Conservation (phyloP, 2,888 invertebrate species). For the Mystacides longicornis region DNA sequence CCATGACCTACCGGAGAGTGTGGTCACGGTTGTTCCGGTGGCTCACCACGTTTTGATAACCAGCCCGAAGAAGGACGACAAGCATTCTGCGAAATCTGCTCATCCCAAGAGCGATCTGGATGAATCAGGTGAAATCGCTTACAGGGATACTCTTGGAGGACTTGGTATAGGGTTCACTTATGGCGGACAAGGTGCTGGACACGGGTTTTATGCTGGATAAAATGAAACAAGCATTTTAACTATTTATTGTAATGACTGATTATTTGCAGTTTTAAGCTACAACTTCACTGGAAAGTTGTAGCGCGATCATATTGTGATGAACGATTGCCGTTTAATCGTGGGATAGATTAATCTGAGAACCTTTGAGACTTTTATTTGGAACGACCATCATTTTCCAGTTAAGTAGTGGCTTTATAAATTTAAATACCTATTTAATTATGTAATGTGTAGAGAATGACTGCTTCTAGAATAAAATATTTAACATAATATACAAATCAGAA, state of each 20-base stretch:
- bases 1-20: not conserved
- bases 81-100: not conserved
- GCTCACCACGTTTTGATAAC: not conserved
- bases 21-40: not conserved
- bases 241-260: not conserved
- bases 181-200: constrained; percentile 27
- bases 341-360: no score
- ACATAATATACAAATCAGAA: no score
- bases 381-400: no score
- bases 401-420: no score
- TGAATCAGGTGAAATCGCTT: not conserved
- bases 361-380: no score
- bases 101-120: not conserved
- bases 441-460: no score
- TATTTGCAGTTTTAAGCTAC: not conserved
- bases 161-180: constrained; percentile 18
- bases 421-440: no score
- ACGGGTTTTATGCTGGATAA: constrained; percentile 22
- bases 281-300: no score
- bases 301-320: no score
- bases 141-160: constrained; percentile 23
- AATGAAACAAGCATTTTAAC: not conserved
- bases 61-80: not conserved
- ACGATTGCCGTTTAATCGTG: no score
- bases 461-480: no score